Base-by-base conservation (phyloP, 53 echinoderm and acorn worm species). In the Holothuria scabra region DNA sequence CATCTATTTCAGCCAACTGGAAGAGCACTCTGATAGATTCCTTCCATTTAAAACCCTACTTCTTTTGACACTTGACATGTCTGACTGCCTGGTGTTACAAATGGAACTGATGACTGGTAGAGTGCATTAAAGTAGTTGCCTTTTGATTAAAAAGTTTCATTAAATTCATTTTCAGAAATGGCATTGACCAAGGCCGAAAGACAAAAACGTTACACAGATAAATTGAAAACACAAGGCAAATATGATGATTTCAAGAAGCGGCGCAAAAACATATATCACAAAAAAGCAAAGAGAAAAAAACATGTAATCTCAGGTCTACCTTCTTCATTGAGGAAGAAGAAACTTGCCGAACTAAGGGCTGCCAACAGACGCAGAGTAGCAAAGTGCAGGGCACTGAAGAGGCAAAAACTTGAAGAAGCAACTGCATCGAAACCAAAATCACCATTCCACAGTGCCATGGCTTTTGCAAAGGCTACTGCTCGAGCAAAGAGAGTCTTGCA, bases 131-230 rank as follows among this genome's bases (percentile, higher is more conserved):
- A n/a, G n/a, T n/a, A n/a, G n/a, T n/a, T n/a, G n/a, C n/a, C n/a
- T n/a, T n/a, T n/a, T n/a, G n/a, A n/a, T n/a, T n/a, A n/a, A n/a
- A n/a, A n/a, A n/a, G n/a, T n/a, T n/a, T n/a, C n/a, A n/a, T n/a
- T n/a, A n/a, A n/a, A n/a, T n/a, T n/a, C n/a, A n/a, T n/a, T n/a
- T 61, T 59, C 82, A 63, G 82, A 35, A 82, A 84, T 84, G 84
- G 68, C 23, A 49, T 56, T 84, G 48, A 84, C 84, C 33, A 38
- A 52, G 21, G 67, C 66, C 5, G 84, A 84, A 28, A 69, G 30
- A 65, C 84, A 84, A 23, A 84, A 84, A 12, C 55, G 84, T 52
- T 84, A 70, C 84, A 84, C n/a, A 12, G 84, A 84, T 13, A 44
- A 29, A 31, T 12, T 3, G 19, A 84, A 84, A 84, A 23, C 84